Base-by-base conservation (phyloP, 2,888 invertebrate genomes). In the Himalopsyche anomala region DNA sequence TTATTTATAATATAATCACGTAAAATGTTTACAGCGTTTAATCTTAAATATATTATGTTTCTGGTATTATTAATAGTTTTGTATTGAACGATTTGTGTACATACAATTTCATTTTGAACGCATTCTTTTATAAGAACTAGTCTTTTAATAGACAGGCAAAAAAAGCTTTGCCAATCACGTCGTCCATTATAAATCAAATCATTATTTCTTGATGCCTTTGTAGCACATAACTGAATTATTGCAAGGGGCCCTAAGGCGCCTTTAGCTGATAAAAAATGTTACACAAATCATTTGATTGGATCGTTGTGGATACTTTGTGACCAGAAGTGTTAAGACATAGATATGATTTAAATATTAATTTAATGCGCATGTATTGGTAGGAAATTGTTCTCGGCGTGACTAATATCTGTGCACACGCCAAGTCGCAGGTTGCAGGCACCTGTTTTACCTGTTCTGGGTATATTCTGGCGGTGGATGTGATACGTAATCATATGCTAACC, bases 291-390 rank as follows among this genome's bases (percentile, higher is more conserved):
- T 74, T 36, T 74, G 38, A 74, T 74, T 38, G 74, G 15, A 15
- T 4, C 74, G 36, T 36, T 38, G 9, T 74, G 74, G 38, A 74
- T 74, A 15, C 38, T 74, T 74, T 36, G 74, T 36, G 74, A 74
- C 74, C 36, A 36, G 74, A 38, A 74, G 74, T 74, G 74, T 74
- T 74, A 74, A 74, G 74, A 74, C 74, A 74, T 74, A 74, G 36
- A 12, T 38, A 12, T 12, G 28, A 74, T 38, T 74, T 74, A 36
- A 36, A 74, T 74, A 51, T 51, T 51, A 38, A 74, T 74, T 74
- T 38, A 74, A 74, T 62, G 28, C 5, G 62, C 19, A 62, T 62
- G 62, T 28, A 62, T 62, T 74, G 28, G 15, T 28, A 38, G 74
- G 36, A 74, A 38, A 38, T 15, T 62, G 4, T 19, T 62, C 19